Evolutionary conservation across 1,140 invertebrate genomes (phyloP).

Genomic region (Leucophenga varia): DNA sequence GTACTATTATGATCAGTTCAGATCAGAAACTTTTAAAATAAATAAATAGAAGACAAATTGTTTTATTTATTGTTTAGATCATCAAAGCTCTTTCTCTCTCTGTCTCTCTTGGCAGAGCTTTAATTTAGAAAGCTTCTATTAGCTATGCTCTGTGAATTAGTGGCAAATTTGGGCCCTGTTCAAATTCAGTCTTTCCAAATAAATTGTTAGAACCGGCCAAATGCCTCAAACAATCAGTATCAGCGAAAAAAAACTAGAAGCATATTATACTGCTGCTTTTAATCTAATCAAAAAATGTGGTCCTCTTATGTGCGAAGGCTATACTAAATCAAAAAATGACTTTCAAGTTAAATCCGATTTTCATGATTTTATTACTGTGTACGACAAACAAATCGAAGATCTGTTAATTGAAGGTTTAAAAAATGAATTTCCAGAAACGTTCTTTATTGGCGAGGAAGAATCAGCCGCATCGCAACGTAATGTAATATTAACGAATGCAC

Average conservation of each 20-base stretch:
- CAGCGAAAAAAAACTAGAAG: conserved; percentile 7
- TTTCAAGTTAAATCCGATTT: conserved; percentile 62
- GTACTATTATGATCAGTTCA: no score
- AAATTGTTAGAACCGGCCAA: no score
- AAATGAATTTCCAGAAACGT: conserved; percentile 64
- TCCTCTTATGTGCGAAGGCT: conserved; percentile 50
- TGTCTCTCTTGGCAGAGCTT: no score
- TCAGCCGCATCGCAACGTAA: conserved; percentile 60
- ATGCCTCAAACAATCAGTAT: conserved; percentile 2
- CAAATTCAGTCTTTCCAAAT: no score
- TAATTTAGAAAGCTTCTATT: no score
- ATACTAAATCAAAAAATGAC: conserved; percentile 58
- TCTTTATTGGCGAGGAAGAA: conserved; percentile 82
- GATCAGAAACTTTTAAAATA: no score
- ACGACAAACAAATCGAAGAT: conserved; percentile 69
- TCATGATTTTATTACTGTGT: conserved; percentile 73
- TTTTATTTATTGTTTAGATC: no score
- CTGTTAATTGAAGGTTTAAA: conserved; percentile 61
- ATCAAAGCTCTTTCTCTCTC: no score
- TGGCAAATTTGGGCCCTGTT: no score
- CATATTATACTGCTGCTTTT: conserved; percentile 16
- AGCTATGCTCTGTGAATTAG: no score
- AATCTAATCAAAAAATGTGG: conserved; percentile 24
- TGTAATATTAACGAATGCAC: conserved; percentile 68
- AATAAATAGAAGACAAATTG: no score